phyloP scores from a whole-genome alignment of 2,797 vertebrate genomes.

The Vireo griseus region DNA sequence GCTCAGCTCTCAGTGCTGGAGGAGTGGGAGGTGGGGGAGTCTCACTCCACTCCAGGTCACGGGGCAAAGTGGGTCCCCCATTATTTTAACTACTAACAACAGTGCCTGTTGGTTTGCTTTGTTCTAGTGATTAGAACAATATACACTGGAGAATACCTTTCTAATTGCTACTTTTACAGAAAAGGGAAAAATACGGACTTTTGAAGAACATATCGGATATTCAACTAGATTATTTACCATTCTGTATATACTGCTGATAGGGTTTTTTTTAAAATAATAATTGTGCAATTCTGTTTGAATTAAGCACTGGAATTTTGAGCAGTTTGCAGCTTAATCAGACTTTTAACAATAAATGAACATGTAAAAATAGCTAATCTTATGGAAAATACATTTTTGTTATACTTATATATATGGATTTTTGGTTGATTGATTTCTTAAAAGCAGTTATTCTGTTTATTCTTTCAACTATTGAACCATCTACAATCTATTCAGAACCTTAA shows the following conservation, averaged over 20 bases:
- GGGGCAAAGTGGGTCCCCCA: neutral
- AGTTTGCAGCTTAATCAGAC: neutral
- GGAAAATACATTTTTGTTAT: neutral
- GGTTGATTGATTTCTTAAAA: neutral
- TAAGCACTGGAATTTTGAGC: neutral
- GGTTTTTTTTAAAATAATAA: neutral
- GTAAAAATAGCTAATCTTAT: neutral
- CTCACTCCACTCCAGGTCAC: neutral
- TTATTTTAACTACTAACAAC: neutral
- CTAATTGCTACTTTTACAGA: neutral
- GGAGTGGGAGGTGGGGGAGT: slow-evolving; percentile 5
- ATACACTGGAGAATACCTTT: neutral
- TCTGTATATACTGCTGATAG: neutral
- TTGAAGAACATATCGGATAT: rapidly evolving
- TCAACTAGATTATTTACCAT: neutral
- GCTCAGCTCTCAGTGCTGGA: neutral
- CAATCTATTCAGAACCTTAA: neutral
- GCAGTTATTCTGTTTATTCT: neutral
- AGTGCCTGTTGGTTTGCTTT: neutral
- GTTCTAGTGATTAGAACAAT: neutral
- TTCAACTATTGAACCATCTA: neutral
- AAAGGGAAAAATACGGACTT: neutral
- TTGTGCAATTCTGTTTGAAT: neutral
- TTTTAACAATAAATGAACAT: neutral
- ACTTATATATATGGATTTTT: neutral